Conservation (phyloP, 2,113 vertebrate species). For the Pteruthius melanotis region DNA sequence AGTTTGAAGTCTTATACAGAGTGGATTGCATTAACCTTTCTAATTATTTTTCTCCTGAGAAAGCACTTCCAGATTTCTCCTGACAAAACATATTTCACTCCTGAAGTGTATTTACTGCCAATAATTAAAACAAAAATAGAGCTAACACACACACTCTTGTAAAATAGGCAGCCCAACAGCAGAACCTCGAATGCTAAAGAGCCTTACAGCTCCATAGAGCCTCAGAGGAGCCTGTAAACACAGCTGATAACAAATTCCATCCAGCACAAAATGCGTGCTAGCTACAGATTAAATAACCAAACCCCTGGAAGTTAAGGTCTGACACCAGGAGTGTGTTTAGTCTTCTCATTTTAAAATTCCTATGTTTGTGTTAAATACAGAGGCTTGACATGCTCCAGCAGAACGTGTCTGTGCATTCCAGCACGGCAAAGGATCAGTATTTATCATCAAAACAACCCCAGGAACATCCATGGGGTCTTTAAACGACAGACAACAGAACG, state of each 20-base stretch:
- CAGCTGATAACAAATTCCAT: neutral
- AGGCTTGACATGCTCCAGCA: neutral
- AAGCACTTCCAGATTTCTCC: slow-evolving; percentile 48
- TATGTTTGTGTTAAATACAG: neutral
- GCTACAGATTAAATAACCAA: neutral
- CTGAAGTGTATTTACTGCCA: neutral
- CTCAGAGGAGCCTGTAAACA: neutral
- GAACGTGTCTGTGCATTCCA: neutral
- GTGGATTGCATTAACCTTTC: slow-evolving; percentile 54
- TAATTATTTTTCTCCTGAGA: slow-evolving; percentile 59
- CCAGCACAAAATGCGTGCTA: neutral
- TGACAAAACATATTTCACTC: slow-evolving; percentile 35
- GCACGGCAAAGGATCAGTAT: neutral
- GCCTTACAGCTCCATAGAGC: neutral
- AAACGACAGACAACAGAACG: neutral
- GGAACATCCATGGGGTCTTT: neutral
- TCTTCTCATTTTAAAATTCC: neutral
- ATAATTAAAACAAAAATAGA: neutral
- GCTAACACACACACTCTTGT: neutral
- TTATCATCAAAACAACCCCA: neutral
- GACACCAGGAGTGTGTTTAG: neutral
- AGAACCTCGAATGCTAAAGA: neutral
- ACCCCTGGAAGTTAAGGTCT: neutral
- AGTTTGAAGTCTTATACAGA: neutral
- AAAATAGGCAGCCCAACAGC: neutral